Base-by-base conservation (phyloP, 2,888 invertebrate genomes). In the Melanostoma mellinum region DNA sequence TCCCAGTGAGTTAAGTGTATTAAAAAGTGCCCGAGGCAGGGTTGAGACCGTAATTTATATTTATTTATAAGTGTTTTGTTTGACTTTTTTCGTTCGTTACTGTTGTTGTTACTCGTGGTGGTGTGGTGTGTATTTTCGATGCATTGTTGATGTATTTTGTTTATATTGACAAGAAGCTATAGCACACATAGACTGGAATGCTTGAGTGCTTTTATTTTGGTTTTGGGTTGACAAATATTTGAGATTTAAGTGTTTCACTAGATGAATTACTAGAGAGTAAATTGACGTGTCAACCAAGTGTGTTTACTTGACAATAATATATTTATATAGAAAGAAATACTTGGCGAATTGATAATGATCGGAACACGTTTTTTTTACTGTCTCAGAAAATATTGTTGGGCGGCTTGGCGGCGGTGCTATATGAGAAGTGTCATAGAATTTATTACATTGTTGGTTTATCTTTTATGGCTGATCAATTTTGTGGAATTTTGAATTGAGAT, bases 261-360 rank as follows among this genome's bases (percentile, higher is more conserved):
- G 80, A 65, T 52, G 75, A 68, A 69, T 40, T 56, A 46, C 44
- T 55, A 52, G 69, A 20, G 20, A 80, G 69, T 69, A 71, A 65
- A 72, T 81, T 67, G 72, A 77, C 72, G 72, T 77, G 77, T 73
- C 72, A 72, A 77, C 68, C 44, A 61, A 77, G 61, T 77, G 72
- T 81, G 77, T 75, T 75, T 79, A 68, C 55, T 61, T 73, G 60
- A 65, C 61, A 30, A 65, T 42, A 63, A 30, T 63, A 38, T 48
- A 44, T 58, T 63, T 74, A 46, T 61, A 20, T 20, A 20, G 20
- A 20, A 20, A 20, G 20, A 20, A 20, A 20, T 1, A 20, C 53
- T 69, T 72, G 63, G 61, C 73, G 77, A 77, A 82, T 77, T 82
- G 73, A 77, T 77, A 77, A 67, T 58, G 68, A 82, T 82, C 73